A percentile compares a stretch with the other conserved stretches of the same genome.
phyloP scores from a whole-genome alignment of 2,888 invertebrate genomes.

The Linyphia triangularis region DNA sequence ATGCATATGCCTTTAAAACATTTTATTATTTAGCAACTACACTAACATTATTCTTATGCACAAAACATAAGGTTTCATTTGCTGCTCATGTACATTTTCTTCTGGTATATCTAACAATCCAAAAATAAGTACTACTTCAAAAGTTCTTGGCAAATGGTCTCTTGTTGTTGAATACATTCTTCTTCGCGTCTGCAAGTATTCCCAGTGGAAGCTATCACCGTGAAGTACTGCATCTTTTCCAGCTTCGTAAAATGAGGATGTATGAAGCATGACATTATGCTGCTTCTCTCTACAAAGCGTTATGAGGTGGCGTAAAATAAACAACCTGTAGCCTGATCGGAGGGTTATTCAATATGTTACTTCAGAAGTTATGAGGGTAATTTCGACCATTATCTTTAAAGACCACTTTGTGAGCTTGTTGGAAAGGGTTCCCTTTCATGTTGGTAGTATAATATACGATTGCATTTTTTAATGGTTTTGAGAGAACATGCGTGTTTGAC shows the following conservation, averaged over 20 bases:
- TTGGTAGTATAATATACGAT: not conserved
- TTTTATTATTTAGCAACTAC: no score
- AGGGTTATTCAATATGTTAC: not conserved
- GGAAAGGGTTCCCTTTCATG: conserved; percentile 6
- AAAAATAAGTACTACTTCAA: not conserved
- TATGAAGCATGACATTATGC: not conserved
- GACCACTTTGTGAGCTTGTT: not conserved
- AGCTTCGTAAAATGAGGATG: not conserved
- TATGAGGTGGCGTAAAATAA: conserved; percentile 6
- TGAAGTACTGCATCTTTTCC: not conserved
- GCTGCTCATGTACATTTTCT: no score
- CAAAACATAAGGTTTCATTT: no score
- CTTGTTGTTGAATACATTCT: not conserved
- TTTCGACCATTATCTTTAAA: conserved; percentile 23
- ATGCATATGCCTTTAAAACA: no score
- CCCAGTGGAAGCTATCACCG: not conserved
- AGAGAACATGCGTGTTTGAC: not conserved
- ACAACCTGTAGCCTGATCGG: not conserved
- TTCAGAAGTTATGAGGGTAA: conserved; percentile 26
- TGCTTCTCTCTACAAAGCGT: not conserved
- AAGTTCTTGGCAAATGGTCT: not conserved
- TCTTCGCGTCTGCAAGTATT: not conserved
- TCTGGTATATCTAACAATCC: no score
- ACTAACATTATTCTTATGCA: no score
- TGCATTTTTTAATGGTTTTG: not conserved